A percentile compares a stretch with the other conserved stretches of the same genome.
These are phyloP conservation scores for Leptocoma aspasia DNA, from an alignment of 2,113 vertebrate genomes.

Conservation along the genomic window DNA sequence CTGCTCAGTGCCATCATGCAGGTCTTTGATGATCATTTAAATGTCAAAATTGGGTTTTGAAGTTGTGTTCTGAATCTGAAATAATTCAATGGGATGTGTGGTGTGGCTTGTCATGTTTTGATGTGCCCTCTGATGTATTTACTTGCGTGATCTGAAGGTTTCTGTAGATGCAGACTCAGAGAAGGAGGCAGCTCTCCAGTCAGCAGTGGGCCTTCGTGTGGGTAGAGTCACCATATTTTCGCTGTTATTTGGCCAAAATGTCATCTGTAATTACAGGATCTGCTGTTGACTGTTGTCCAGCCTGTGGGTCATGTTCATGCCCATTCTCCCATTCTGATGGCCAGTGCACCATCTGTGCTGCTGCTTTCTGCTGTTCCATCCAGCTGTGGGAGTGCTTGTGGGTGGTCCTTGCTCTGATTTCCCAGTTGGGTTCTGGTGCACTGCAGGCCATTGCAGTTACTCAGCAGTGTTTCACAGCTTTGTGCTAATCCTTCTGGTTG, in stretches of 20 bases:
- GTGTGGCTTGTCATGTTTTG: background rate
- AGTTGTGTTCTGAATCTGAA: background rate
- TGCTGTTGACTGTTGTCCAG: fast-evolving
- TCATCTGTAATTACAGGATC: background rate
- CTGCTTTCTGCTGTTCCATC: fast-evolving
- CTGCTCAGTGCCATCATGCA: background rate
- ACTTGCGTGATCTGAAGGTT: background rate
- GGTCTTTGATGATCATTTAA: background rate
- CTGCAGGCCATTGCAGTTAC: background rate
- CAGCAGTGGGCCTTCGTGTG: background rate
- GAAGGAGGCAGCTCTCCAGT: background rate
- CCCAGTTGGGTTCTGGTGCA: fast-evolving
- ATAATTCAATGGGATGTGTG: fast-evolving
- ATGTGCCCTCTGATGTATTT: background rate
- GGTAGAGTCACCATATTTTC: background rate
- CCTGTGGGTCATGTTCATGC: fast-evolving
- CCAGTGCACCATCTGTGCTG: fast-evolving
- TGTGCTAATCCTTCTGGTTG: background rate
- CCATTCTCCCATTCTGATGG: fast-evolving
- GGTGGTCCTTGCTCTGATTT: background rate
- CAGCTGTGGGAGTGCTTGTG: fast-evolving
- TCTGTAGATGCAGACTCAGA: background rate
- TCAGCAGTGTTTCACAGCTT: background rate
- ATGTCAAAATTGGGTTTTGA: background rate
- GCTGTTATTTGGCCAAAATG: background rate